Evolutionary conservation across 2,797 vertebrate species (phyloP), one percentile per base, ranked within the genome.

Genomic region (Coluber constrictor): DNA sequence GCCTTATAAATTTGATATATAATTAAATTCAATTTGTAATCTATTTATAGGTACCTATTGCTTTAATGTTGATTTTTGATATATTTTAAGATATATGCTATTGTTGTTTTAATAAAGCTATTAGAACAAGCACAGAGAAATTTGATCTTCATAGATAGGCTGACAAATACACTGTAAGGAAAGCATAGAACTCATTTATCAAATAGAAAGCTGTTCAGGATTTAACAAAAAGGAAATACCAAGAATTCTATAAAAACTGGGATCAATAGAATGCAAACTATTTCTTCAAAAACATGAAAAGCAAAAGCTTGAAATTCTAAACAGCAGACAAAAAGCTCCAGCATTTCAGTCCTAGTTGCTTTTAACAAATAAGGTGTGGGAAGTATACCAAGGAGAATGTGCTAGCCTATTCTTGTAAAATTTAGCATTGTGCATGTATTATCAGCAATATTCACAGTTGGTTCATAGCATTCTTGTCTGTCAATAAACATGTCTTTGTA

Each of bases 401-500:
- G 95, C 94, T 96, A 91, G 56, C 18, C n/a, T 43, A 94, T 96
- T 97, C 95, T 90, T 93, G 94, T 94, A 93, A 96, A 95, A 95
- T 96, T 96, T 97, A 95, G 95, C 95, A 93, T 91, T 95, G 92
- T 95, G 57, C 95, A 63, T 86, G 96, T 96, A 95, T 97, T 97
- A 97, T 97, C 97, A 97, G 97, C 97, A 96, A 93, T 96, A 93
- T 96, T 96, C 97, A 97, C 97, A 96, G 96, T 95, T 96, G 97
- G 96, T 93, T 97, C 95, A 91, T 96, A 96, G 97, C 94, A 92
- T 96, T 97, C 92, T 96, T 95, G 96, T 96, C 97, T 97, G 97
- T 97, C 97, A 97, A 97, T 98, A 97, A 98, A 96, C 97, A 97
- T 97, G 96, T 95, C 97, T 96, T 96, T 97, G 95, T 97, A 97